A percentile compares a stretch with the other conserved stretches of the same genome.
phyloP scores from a whole-genome alignment of 2,888 invertebrate genomes.

The Meiosimyza decipiens region DNA sequence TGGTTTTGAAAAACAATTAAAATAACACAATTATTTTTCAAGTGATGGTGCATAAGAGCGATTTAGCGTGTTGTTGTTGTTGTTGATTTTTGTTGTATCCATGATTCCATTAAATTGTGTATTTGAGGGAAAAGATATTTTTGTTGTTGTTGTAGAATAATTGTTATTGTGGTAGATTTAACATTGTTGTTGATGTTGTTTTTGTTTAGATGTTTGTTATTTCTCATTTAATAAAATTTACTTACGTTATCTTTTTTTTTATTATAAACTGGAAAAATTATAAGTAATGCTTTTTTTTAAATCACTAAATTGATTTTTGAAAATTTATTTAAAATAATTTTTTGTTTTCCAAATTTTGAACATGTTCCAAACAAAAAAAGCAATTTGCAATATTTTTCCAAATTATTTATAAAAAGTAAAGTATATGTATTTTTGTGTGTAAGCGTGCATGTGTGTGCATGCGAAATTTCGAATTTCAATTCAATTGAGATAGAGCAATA shows the following conservation, averaged over 20 bases:
- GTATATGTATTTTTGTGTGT: constrained; percentile 7
- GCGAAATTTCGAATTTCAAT: too few relatives aligned
- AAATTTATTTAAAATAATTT: neutral
- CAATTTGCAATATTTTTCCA: constrained; percentile 45
- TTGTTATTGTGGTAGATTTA: constrained; percentile 9
- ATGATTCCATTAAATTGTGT: constrained; percentile 4
- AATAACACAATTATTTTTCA: too few relatives aligned
- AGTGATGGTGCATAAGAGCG: too few relatives aligned
- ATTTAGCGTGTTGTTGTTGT: neutral
- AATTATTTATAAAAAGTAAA: constrained; percentile 1
- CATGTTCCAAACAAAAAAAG: constrained; percentile 53
- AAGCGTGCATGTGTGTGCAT: neutral
- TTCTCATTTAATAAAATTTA: constrained; percentile 31
- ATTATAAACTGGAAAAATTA: constrained; percentile 52
- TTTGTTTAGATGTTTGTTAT: neutral
- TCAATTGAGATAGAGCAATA: too few relatives aligned
- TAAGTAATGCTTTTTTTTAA: constrained; percentile 48
- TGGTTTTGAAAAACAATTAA: too few relatives aligned
- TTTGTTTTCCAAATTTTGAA: constrained; percentile 44
- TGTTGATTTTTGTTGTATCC: neutral
- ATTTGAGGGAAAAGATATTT: neutral
- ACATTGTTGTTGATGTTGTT: constrained; percentile 27
- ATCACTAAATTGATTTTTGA: constrained; percentile 9
- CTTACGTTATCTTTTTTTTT: constrained; percentile 39
- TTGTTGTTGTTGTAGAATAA: neutral